These are phyloP conservation scores for Acleris emargana DNA, from an alignment of 2,888 invertebrate species.

Conservation along the genomic window DNA sequence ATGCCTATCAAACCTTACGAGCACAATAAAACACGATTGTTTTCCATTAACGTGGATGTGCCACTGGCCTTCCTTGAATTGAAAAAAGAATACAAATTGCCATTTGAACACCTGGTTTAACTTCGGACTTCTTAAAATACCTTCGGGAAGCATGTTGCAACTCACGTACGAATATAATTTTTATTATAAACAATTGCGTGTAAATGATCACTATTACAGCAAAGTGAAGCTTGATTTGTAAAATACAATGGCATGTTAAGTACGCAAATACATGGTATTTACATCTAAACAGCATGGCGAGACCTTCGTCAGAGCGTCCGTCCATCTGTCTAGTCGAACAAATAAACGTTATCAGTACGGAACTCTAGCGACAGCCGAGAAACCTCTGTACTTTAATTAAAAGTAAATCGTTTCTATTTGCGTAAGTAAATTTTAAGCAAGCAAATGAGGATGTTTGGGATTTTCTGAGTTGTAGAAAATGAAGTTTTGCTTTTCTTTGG, in stretches of 20 bases:
- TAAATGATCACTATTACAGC: not conserved
- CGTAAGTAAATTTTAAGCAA: slow-evolving; percentile 18
- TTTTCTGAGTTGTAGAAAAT: not conserved
- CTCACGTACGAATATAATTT: too few species aligned
- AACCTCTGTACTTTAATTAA: slow-evolving; percentile 67
- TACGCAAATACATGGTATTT: slow-evolving; percentile 54
- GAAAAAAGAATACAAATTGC: slow-evolving; percentile 35
- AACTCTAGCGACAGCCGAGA: slow-evolving; percentile 53
- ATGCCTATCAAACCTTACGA: slow-evolving; percentile 79
- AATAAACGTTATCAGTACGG: slow-evolving; percentile 61
- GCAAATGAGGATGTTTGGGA: slow-evolving; percentile 23
- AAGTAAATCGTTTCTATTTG: slow-evolving; percentile 62
- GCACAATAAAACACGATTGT: slow-evolving; percentile 82
- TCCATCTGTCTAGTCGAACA: slow-evolving; percentile 52
- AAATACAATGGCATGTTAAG: slow-evolving; percentile 42
- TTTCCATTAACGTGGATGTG: slow-evolving; percentile 76
- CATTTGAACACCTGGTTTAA: slow-evolving; percentile 14
- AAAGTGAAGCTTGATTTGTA: slow-evolving; percentile 2
- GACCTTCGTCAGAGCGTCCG: slow-evolving; percentile 55
- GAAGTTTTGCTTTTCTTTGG: not conserved
- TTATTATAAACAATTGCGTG: too few species aligned
- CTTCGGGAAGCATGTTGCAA: not conserved
- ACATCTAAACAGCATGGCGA: slow-evolving; percentile 51
- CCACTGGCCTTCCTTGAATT: slow-evolving; percentile 37
- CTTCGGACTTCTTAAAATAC: not conserved